Evolutionary conservation across 2,113 vertebrate genomes (phyloP).

Genomic region (Prionailurus viverrinus): DNA sequence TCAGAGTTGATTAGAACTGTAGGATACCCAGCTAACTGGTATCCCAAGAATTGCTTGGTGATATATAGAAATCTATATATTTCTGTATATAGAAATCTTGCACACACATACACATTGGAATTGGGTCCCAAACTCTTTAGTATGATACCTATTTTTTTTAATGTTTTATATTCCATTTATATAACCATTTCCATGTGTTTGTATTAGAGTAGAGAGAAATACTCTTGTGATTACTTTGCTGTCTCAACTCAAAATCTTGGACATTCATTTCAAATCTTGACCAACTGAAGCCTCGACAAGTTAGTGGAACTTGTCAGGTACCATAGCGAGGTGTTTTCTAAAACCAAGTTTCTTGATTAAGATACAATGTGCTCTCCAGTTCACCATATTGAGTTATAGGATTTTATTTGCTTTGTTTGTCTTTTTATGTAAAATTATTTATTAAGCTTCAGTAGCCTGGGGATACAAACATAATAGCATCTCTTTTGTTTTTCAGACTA

Average conservation of each 20-base stretch:
- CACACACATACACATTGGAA: background rate
- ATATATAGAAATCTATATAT: background rate
- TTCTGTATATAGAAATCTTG: background rate
- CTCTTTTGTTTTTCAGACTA: background rate
- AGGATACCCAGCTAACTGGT: background rate
- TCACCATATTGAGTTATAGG: background rate
- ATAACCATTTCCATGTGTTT: background rate
- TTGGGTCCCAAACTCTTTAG: background rate
- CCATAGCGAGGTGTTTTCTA: background rate
- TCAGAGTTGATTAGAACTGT: background rate
- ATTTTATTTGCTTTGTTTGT: slow-evolving; percentile 22
- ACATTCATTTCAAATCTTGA: background rate
- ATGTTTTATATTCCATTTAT: background rate
- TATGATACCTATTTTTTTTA: background rate
- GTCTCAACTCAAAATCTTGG: background rate
- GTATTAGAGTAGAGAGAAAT: background rate
- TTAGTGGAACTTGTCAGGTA: background rate
- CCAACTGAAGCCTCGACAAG: background rate
- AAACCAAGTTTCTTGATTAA: background rate
- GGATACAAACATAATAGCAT: background rate
- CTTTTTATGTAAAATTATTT: background rate
- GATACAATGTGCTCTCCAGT: background rate
- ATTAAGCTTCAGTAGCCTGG: background rate
- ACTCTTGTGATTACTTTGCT: background rate
- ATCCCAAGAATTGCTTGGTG: background rate